These are phyloP conservation scores for Nyctibius grandis DNA, from an alignment of 2,797 vertebrate genomes.

Conservation along the genomic window DNA sequence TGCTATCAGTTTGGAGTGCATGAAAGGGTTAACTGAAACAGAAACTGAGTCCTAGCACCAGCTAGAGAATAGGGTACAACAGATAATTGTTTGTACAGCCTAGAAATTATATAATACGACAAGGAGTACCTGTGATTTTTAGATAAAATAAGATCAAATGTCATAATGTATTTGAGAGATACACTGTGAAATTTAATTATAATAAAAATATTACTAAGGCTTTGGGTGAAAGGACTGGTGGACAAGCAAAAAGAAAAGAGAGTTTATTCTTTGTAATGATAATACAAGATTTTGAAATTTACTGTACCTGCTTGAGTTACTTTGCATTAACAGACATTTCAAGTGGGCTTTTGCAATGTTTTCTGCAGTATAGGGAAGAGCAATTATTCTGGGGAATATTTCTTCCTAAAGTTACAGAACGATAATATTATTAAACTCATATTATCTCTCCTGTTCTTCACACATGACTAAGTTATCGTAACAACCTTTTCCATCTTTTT, in stretches of 20 bases:
- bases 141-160: not conserved
- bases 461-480: not conserved
- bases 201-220: not conserved
- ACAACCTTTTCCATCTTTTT: not conserved
- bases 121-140: not conserved
- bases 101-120: not conserved
- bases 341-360: not conserved
- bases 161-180: not conserved
- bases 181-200: not conserved
- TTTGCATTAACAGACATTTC: constrained; percentile 1
- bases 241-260: not conserved
- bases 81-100: not conserved
- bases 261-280: not conserved
- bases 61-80: not conserved
- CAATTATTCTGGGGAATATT: not conserved
- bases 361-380: not conserved
- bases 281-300: not conserved
- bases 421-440: constrained; percentile 1
- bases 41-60: not conserved
- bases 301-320: not conserved
- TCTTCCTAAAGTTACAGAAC: not conserved
- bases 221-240: not conserved
- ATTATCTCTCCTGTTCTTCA: constrained; percentile 17
- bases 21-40: constrained; percentile 28
- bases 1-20: not conserved